phyloP scores from a whole-genome alignment of 2,888 invertebrate species.

The Mechanitis messenoides region DNA sequence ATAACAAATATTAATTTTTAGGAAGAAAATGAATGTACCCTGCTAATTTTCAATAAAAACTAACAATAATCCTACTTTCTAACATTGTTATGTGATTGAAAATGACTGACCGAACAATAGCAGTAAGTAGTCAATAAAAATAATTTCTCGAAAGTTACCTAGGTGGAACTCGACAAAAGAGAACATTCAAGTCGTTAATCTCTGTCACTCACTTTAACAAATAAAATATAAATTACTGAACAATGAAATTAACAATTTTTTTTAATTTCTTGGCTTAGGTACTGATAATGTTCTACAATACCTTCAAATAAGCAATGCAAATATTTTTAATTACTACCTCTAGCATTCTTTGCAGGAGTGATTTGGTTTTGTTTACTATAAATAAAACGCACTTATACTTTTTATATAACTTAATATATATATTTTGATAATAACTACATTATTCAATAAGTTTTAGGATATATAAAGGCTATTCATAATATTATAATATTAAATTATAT shows the following conservation, averaged over 20 bases:
- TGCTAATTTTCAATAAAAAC: conserved; percentile 6
- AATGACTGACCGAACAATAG: conserved; percentile 62
- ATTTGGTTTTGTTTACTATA: conserved; percentile 11
- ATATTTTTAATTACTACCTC: no score
- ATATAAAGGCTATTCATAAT: no score
- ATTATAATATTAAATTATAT: no score
- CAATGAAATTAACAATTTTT: no score
- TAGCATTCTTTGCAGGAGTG: neutral
- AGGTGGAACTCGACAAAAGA: conserved; percentile 27
- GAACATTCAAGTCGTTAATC: conserved; percentile 3
- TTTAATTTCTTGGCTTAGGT: neutral
- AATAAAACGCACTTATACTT: neutral
- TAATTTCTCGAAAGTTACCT: conserved; percentile 28
- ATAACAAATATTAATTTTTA: conserved; percentile 3
- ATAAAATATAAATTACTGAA: no score
- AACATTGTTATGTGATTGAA: conserved; percentile 19
- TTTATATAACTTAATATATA: neutral
- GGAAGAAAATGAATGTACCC: neutral
- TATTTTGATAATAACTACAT: no score
- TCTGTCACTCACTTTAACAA: neutral
- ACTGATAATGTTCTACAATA: neutral
- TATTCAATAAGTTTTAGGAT: no score
- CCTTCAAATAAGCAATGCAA: no score
- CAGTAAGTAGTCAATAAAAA: conserved; percentile 47
- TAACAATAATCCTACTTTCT: conserved; percentile 8